These are phyloP conservation scores for Micropoecilia bifurca DNA, from an alignment of 2,797 vertebrate species.

Conservation along the genomic window DNA sequence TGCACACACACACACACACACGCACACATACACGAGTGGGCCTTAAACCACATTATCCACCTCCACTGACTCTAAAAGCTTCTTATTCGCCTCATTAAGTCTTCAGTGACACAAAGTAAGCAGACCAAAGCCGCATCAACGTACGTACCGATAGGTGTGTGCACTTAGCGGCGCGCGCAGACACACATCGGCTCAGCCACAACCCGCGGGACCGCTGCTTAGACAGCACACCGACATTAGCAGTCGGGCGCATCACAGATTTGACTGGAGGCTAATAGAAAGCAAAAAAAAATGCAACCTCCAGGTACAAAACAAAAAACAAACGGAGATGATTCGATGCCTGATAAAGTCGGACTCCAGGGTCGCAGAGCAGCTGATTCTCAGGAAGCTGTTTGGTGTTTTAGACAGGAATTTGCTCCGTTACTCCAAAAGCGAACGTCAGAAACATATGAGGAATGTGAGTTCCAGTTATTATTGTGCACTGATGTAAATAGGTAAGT, in stretches of 20 bases:
- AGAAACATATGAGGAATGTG: slow-evolving; percentile 32
- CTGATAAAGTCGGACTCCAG: not conserved
- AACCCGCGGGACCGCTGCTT: slow-evolving; percentile 60
- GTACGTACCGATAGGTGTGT: slow-evolving; percentile 25
- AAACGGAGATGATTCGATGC: slow-evolving; percentile 30
- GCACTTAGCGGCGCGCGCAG: slow-evolving; percentile 24
- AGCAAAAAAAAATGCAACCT: slow-evolving; percentile 33
- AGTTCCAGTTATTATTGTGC: slow-evolving; percentile 48
- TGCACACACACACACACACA: slow-evolving; percentile 3
- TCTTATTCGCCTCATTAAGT: slow-evolving; percentile 83
- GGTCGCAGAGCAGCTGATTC: not conserved
- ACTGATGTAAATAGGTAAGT: slow-evolving; percentile 80
- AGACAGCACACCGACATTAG: slow-evolving; percentile 67
- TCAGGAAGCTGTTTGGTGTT: not conserved
- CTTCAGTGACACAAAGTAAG: slow-evolving; percentile 80
- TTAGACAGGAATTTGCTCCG: not conserved
- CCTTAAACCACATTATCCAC: slow-evolving; percentile 74
- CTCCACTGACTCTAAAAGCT: slow-evolving; percentile 83
- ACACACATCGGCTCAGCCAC: slow-evolving; percentile 38
- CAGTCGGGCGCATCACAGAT: slow-evolving; percentile 58
- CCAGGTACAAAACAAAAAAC: slow-evolving; percentile 34
- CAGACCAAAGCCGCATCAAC: slow-evolving; percentile 64
- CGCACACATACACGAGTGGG: slow-evolving; percentile 51
- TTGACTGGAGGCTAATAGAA: slow-evolving; percentile 64
- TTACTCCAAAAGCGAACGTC: not conserved